These are phyloP conservation scores for Sarcophaga carnaria DNA, from an alignment of 2,888 invertebrate genomes.

Conservation along the genomic window DNA sequence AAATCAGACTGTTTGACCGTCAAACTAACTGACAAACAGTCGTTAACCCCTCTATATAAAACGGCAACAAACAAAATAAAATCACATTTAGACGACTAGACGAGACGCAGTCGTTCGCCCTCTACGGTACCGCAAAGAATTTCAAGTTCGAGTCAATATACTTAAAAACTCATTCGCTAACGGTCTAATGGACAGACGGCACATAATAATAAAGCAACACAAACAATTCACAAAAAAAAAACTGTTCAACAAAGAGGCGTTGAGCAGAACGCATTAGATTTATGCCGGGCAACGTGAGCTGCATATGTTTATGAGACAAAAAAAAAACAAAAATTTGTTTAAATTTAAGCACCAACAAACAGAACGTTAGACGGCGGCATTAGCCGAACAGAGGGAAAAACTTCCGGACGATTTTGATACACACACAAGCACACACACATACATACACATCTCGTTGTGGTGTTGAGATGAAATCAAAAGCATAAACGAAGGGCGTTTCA, in stretches of 20 bases:
- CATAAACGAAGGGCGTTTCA: constrained; percentile 76
- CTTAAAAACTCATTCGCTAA: constrained; percentile 34
- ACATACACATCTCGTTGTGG: not conserved
- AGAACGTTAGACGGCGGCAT: constrained; percentile 48
- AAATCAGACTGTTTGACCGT: constrained; percentile 12
- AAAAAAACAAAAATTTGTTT: constrained; percentile 29
- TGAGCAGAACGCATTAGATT: constrained; percentile 79
- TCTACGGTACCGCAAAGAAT: constrained; percentile 10
- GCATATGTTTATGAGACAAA: constrained; percentile 79
- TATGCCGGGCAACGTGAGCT: constrained; percentile 80
- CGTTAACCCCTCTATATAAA: constrained; percentile 38
- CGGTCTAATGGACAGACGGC: constrained; percentile 46
- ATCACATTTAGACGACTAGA: constrained; percentile 65
- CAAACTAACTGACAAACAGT: not conserved
- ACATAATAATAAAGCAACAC: constrained; percentile 61
- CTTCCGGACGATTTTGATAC: constrained; percentile 64
- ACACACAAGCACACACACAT: constrained; percentile 9
- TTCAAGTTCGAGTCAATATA: constrained; percentile 42
- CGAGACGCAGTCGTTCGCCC: constrained; percentile 59
- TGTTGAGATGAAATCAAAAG: constrained; percentile 74
- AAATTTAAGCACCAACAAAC: not conserved
- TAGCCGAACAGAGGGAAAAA: constrained; percentile 67
- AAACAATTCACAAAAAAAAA: constrained; percentile 34
- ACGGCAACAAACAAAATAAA: constrained; percentile 58
- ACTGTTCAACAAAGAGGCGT: constrained; percentile 72